phyloP scores from a whole-genome alignment of 2,797 vertebrate genomes.

The Caiman crocodilus region DNA sequence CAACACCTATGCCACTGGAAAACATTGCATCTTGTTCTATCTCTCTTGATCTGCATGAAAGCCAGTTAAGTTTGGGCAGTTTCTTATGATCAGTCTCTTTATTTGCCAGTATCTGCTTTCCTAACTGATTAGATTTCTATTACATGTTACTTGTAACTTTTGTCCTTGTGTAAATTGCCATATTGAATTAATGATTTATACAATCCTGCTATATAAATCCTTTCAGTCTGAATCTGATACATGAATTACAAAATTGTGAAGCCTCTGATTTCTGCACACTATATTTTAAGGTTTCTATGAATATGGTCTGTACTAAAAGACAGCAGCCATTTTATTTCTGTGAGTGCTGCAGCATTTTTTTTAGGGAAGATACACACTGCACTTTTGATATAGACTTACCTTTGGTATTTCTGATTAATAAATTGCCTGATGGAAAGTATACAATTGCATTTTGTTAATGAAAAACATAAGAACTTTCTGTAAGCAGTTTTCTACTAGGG shows the following conservation, averaged over 20 bases:
- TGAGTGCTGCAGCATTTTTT: not conserved
- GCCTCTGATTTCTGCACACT: not conserved
- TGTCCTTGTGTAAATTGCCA: not conserved
- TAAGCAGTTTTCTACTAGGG: slow-evolving; percentile 20
- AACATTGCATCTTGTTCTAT: not conserved
- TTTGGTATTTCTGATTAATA: not conserved
- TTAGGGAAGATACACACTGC: not conserved
- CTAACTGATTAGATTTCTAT: not conserved
- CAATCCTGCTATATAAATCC: not conserved
- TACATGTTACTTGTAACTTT: not conserved
- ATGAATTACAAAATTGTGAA: not conserved
- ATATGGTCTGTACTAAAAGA: not conserved
- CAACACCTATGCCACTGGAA: no score
- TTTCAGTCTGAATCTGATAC: not conserved
- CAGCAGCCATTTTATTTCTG: not conserved
- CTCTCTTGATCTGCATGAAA: not conserved
- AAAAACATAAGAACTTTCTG: not conserved
- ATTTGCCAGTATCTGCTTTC: not conserved
- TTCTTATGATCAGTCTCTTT: not conserved
- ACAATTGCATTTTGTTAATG: not conserved
- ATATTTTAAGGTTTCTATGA: not conserved
- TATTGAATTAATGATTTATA: not conserved
- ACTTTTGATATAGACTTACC: not conserved
- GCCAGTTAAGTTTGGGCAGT: not conserved
- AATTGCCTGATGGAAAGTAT: slow-evolving; percentile 20